Conservation (phyloP, 1,140 invertebrate genomes). For the Calephelis nemesis region DNA sequence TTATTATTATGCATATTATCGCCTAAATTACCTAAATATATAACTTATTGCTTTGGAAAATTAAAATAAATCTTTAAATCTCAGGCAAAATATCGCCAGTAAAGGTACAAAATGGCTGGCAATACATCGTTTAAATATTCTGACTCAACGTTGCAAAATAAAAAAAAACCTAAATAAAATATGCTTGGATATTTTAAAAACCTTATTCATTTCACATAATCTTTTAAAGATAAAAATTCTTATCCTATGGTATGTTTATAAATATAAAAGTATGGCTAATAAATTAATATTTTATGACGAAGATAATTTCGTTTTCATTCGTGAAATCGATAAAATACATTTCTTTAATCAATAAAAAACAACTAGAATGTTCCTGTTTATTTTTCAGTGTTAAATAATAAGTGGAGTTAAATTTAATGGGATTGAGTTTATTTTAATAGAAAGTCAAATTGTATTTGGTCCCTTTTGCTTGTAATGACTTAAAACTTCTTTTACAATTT, state of each 20-base stretch:
- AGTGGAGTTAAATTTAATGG: constrained; percentile 66
- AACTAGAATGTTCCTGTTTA: constrained; percentile 55
- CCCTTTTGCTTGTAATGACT: constrained; percentile 76
- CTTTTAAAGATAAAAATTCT: constrained; percentile 74
- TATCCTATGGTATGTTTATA: constrained; percentile 77
- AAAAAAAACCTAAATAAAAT: constrained; percentile 21
- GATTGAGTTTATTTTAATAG: constrained; percentile 40
- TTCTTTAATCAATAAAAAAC: constrained; percentile 32
- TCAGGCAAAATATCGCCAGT: constrained; percentile 32
- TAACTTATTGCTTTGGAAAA: constrained; percentile 74
- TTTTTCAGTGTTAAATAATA: constrained; percentile 51
- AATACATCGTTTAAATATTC: constrained; percentile 49
- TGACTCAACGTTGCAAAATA: constrained; percentile 51
- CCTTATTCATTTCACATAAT: constrained; percentile 74
- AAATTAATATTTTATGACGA: constrained; percentile 66
- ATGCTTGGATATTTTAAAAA: constrained; percentile 44
- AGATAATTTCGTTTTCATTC: constrained; percentile 39
- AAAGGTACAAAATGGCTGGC: constrained; percentile 55
- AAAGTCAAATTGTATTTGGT: constrained; percentile 68
- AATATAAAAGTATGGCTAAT: constrained; percentile 75
- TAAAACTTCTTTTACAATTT: constrained; percentile 40
- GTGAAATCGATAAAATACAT: constrained; percentile 21
- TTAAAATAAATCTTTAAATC: constrained; percentile 57
- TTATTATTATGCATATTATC: constrained; percentile 60
- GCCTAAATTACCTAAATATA: constrained; percentile 56